A percentile compares a stretch with the other conserved stretches of the same genome.
These are phyloP conservation scores for Bostrychus sinensis DNA, from an alignment of 2,113 vertebrate genomes.

Conservation along the genomic window DNA sequence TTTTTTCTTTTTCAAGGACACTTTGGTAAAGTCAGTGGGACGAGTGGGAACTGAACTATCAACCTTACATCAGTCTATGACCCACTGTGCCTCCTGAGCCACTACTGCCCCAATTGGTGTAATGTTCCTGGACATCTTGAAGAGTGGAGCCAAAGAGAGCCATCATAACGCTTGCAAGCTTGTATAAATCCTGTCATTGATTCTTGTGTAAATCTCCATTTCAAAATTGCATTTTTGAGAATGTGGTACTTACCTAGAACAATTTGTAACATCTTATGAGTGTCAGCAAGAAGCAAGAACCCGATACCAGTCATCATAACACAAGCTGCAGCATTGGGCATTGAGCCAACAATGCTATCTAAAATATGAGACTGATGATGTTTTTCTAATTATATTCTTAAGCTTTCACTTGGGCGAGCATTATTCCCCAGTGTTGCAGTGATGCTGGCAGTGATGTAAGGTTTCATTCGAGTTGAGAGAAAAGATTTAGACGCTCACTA, in stretches of 20 bases:
- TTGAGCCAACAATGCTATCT: constrained; percentile 53
- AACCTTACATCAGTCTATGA: not conserved
- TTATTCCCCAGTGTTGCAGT: constrained; percentile 21
- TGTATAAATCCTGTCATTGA: not conserved
- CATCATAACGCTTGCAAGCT: not conserved
- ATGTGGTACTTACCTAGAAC: constrained; percentile 11
- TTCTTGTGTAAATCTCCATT: not conserved
- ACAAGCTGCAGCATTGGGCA: constrained; percentile 24
- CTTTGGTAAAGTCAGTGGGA: constrained; percentile 1
- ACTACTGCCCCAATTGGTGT: constrained; percentile 1
- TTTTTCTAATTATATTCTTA: constrained; percentile 58
- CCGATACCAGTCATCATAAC: constrained; percentile 38
- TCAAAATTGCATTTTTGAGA: not conserved
- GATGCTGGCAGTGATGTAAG: constrained; percentile 27
- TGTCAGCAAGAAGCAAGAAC: constrained; percentile 36
- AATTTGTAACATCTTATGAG: constrained; percentile 33
- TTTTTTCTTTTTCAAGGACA: not conserved
- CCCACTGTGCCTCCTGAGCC: constrained; percentile 1
- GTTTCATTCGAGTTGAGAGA: constrained; percentile 30
- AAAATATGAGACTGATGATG: constrained; percentile 49
- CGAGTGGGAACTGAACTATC: not conserved
- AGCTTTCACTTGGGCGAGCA: constrained; percentile 33
- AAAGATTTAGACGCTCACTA: constrained; percentile 44
- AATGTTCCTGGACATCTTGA: constrained; percentile 1
- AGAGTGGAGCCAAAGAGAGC: not conserved